Evolutionary conservation across 1,140 invertebrate genomes (phyloP), one percentile per base, ranked within the genome.

Genomic region (Nephotettix cincticeps): DNA sequence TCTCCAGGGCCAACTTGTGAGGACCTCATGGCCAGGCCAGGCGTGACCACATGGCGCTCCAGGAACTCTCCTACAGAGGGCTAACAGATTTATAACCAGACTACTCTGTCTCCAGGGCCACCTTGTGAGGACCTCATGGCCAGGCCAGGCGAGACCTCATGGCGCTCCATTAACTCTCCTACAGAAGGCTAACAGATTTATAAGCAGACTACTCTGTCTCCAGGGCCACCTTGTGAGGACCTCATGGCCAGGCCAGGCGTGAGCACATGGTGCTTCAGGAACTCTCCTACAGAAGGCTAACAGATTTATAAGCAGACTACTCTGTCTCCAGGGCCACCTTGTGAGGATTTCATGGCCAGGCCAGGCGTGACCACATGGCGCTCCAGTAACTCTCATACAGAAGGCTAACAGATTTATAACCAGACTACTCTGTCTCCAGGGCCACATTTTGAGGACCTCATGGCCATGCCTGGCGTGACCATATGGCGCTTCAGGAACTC

Each of bases 311-410:
- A n/a, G n/a, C n/a, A n/a, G n/a, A n/a, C n/a, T n/a, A n/a, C n/a
- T n/a, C n/a, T n/a, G n/a, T n/a, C n/a, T n/a, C n/a, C n/a, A n/a
- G n/a, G n/a, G n/a, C n/a, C n/a, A n/a, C n/a, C n/a, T n/a, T 19
- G 19, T 19, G 47, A n/a, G 47, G 23, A 21, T n/a, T 21, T 21
- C 47, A 72, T 72, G 71, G 71, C 71, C 43, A 43, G 71, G 51
- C 64, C 71, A 23, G 71, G 71, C 17, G 67, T 72, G 47, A 72
- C 71, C 29, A 72, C 64, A 72, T 72, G 71, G 71, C 43, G 71
- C 36, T 32, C 45, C 17, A 72, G 65, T 32, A 72, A 72, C 43
- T 65, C 56, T 21, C 45, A 64, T 32, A 19, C 71, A 28, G 65
- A 40, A 54, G 47, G 47, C 13, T 54, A 21, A 54, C 13, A 43